Percentiles rank a stretch among this genome's conserved stretches.
Evolutionary conservation across 2,888 invertebrate genomes (phyloP).

Genomic region (Troilus luridus): DNA sequence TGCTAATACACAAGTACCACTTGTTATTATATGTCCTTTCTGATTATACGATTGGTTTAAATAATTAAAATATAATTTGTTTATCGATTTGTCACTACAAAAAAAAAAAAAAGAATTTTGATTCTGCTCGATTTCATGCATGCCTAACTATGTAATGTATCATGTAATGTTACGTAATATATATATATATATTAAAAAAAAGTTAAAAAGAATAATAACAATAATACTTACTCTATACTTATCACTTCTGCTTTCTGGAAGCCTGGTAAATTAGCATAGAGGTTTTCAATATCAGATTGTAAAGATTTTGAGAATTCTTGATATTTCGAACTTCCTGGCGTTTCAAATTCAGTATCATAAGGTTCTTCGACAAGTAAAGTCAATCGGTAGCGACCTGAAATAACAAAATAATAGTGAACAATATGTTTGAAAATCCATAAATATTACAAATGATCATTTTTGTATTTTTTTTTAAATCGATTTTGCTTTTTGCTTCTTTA

Average conservation of each 20-base stretch:
- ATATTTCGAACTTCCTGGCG: not conserved
- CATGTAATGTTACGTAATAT: not conserved
- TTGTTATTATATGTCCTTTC: too few species aligned
- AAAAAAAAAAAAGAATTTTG: too few species aligned
- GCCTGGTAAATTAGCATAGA: not conserved
- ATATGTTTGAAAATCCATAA: not conserved
- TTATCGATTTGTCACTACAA: too few species aligned
- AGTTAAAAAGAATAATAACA: not conserved
- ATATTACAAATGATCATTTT: too few species aligned
- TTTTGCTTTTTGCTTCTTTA: too few species aligned
- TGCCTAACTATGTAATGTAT: too few species aligned
- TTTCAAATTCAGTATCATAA: not conserved
- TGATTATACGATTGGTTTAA: too few species aligned
- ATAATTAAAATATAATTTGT: too few species aligned
- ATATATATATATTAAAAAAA: not conserved
- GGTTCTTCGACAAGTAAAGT: not conserved
- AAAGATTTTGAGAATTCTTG: not conserved
- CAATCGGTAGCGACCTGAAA: conserved; percentile 30
- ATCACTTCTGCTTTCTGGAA: conserved; percentile 46
- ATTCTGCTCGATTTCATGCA: too few species aligned
- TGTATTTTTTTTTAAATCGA: too few species aligned
- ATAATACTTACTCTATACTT: conserved; percentile 48
- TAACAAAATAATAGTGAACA: not conserved
- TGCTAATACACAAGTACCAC: too few species aligned
- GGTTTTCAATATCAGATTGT: not conserved